Evolutionary conservation across 1,140 invertebrate genomes (phyloP), one percentile per base, ranked within the genome.

Genomic region (Drosophila ogumai): DNA sequence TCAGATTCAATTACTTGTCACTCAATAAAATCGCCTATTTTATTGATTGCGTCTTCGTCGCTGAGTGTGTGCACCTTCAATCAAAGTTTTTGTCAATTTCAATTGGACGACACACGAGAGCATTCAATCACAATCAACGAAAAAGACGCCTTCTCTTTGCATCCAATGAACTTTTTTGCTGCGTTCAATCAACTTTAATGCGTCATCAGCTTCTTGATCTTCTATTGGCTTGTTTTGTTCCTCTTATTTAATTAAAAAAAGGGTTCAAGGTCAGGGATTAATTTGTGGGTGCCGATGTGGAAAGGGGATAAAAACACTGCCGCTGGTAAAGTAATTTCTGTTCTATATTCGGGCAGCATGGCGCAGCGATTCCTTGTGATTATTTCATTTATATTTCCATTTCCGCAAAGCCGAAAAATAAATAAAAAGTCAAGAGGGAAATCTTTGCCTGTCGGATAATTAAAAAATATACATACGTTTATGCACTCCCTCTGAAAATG

Each of bases 231-330:
- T 47, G 32, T 49, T 61, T 46, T 65, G 44, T 63, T 34, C 63
- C 36, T 63, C 38, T 61, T 57, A 82, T 50, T 85, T 79, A 82
- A 91, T 91, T 91, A 88, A 88, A 66, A 63, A 68, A 74, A 65
- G 75, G 54, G 75, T 69, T 52, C 59, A 49, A 72, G 87, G 87
- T 91, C 87, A 88, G 72, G 82, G 88, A 88, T 91, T 91, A 91
- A 91, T 87, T 91, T 57, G 65, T 54, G 68, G 54, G 73, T 55
- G 40, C 36, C 9, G n/a, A 55, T 7, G 9, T 46, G 3, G 5
- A 34, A 36, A 50, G 50, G 52, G 36, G 41, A 50, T 61, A 50
- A 25, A 25, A 38, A 0, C 43, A 41, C 56, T 43, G 36, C 15
- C 19, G 32, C 22, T 47, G 19, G 4, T 9, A 56, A 57, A 60